Conservation (phyloP, 2,797 vertebrate species). For the Lagodon rhomboides region DNA sequence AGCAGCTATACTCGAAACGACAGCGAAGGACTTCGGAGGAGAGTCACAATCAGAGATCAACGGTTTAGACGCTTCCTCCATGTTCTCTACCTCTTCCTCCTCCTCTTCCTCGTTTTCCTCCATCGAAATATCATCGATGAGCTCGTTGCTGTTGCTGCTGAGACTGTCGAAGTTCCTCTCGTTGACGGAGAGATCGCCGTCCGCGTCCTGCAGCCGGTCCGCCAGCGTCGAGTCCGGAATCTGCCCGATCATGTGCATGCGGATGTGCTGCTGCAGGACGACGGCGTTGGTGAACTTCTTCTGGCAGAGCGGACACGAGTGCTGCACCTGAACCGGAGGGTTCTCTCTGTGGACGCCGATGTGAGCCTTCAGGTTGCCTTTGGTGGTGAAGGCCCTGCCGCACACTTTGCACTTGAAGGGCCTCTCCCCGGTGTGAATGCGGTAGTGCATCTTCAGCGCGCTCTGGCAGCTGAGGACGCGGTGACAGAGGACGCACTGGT, state of each 20-base stretch:
- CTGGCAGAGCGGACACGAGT: constrained; percentile 98
- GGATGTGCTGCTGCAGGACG: constrained; percentile 97
- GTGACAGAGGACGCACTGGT: constrained; percentile 96
- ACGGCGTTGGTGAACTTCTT: constrained; percentile 98
- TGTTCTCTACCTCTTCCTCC: constrained; percentile 71
- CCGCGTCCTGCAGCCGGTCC: constrained; percentile 89
- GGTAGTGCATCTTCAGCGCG: constrained; percentile 98
- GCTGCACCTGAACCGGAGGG: constrained; percentile 93
- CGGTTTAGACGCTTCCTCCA: constrained; percentile 82
- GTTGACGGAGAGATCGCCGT: constrained; percentile 83
- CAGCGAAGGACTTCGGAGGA: constrained; percentile 84
- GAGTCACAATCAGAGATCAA: constrained; percentile 85
- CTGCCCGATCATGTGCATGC: constrained; percentile 97
- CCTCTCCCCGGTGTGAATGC: constrained; percentile 97
- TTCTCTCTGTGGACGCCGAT: constrained; percentile 94
- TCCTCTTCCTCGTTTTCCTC: constrained; percentile 87
- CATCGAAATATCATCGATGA: constrained; percentile 92
- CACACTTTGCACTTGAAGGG: constrained; percentile 98
- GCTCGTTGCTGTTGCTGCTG: constrained; percentile 90
- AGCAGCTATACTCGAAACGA: constrained; percentile 90
- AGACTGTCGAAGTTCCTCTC: constrained; percentile 89
- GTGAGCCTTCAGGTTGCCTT: constrained; percentile 98
- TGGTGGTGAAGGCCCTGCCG: constrained; percentile 97
- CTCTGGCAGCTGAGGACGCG: constrained; percentile 98
- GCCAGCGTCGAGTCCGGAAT: constrained; percentile 88